Base-by-base conservation (phyloP, 2,888 invertebrate species). In the Crematogaster levior region DNA sequence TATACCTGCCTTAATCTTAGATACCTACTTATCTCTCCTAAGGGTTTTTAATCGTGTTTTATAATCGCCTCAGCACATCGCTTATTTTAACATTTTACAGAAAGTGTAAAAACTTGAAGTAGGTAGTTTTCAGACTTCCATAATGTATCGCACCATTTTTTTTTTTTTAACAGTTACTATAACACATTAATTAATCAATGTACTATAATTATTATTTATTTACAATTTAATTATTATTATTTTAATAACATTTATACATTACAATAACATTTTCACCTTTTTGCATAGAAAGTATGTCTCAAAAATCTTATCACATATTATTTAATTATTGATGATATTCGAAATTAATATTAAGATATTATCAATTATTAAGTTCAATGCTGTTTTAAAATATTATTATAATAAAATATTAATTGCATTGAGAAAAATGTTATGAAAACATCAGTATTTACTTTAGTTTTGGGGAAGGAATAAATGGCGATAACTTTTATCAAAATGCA, bases 21-120 rank as follows among this genome's bases (percentile, higher is more conserved):
- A 72, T 72, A 56, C 9, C n/a, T 58, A 10, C 10, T 60, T 43
- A 58, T 60, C 15, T 73, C 15, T 21, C 21, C 21, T 43, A 43
- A n/a, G 12, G 18, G 1, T 34, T 34, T 53, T 68, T 70, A 43
- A 51, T 68, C 10, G 34, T 15, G 3, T 37, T 37, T n/a, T 15
- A 34, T 66, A 66, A 66, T 18, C 53, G 12, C 24, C 53, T 70
- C 6, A 70, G 10, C 34, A 34, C 15, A 48, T 66, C 21, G 68
- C 21, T n/a, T n/a, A n/a, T n/a, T n/a, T 34, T 51, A 34, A 70
- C 18, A 53, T 53, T 70, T 37, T 37, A 53, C 24, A 53, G 53
- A 37, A 63, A 40, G 18, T 18, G 37, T 70, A 70, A 53, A 53
- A 70, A 37, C 37, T 37, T 37, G 9, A 70, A 70, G 6, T 24